Conservation (phyloP, 64 coral and sea anemone genomes). For the Orbicella faveolata region DNA sequence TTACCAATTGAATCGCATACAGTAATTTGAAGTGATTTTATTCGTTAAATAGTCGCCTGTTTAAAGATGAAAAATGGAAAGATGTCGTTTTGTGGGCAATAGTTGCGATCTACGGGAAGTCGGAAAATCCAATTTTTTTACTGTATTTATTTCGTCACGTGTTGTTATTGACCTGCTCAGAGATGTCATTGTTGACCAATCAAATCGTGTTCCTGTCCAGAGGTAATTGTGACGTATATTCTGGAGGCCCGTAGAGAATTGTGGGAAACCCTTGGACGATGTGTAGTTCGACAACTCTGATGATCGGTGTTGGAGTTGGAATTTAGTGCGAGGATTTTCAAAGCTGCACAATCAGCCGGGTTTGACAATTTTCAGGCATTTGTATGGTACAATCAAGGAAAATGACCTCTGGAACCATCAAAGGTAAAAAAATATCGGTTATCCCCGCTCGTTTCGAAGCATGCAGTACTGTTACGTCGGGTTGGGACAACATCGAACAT, state of each 20-base stretch:
- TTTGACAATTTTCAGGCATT: conserved; percentile 35
- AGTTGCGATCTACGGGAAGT: background rate
- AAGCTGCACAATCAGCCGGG: conserved; percentile 49
- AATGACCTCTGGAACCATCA: conserved; percentile 65
- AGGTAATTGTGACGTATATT: conserved; percentile 46
- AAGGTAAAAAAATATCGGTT: conserved; percentile 54
- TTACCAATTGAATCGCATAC: background rate
- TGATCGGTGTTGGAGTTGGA: conserved; percentile 28
- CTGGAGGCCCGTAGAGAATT: conserved; percentile 4
- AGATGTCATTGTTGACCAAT: conserved; percentile 22
- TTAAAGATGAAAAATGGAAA: background rate
- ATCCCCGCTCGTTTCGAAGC: conserved; percentile 13
- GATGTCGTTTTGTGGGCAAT: background rate
- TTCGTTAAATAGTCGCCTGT: background rate
- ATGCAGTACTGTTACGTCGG: conserved; percentile 51
- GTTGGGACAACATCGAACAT: background rate
- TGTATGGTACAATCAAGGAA: conserved; percentile 31
- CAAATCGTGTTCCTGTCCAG: background rate
- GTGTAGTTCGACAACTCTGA: conserved; percentile 45
- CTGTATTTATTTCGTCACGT: conserved; percentile 33
- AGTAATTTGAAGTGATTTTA: background rate
- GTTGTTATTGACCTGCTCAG: conserved; percentile 44
- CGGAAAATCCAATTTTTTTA: no score
- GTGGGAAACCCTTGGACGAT: conserved; percentile 34
- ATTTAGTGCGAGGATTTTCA: conserved; percentile 17